Conservation (phyloP, 2,797 vertebrate genomes). For the Urosaurus nigricauda region DNA sequence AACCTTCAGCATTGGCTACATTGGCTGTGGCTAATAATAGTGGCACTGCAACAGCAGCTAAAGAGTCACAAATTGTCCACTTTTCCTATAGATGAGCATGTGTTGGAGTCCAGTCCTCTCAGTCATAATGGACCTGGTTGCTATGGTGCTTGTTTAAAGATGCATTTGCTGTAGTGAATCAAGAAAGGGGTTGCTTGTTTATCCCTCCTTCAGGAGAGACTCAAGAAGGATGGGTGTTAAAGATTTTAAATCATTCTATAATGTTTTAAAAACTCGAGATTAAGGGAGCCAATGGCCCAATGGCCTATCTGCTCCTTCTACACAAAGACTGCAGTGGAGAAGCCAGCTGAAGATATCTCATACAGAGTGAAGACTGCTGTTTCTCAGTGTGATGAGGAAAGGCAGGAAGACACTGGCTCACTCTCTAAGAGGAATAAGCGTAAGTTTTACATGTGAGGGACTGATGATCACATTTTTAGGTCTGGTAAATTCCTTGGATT, state of each 20-base stretch:
- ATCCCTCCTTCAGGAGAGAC: neutral
- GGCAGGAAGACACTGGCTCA: neutral
- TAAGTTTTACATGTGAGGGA: constrained; percentile 15
- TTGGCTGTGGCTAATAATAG: neutral
- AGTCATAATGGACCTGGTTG: constrained; percentile 39
- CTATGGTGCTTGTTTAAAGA: constrained; percentile 18
- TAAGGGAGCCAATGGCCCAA: neutral
- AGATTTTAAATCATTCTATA: neutral
- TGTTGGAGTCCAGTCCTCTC: constrained; percentile 8
- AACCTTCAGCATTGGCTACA: neutral
- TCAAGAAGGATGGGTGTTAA: constrained; percentile 18
- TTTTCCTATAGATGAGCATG: neutral
- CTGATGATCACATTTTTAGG: neutral
- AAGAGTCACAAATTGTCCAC: neutral
- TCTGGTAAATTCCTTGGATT: neutral
- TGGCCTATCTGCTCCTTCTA: neutral
- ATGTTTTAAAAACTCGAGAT: neutral
- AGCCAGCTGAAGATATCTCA: neutral
- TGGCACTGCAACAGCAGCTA: no score
- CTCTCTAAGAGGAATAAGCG: neutral
- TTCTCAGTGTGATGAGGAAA: neutral
- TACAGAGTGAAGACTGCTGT: neutral
- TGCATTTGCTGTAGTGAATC: neutral
- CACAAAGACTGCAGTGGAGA: neutral
- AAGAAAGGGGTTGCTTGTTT: neutral